Base-by-base conservation (phyloP, 1,140 invertebrate genomes). In the Branchinecta lynchi region DNA sequence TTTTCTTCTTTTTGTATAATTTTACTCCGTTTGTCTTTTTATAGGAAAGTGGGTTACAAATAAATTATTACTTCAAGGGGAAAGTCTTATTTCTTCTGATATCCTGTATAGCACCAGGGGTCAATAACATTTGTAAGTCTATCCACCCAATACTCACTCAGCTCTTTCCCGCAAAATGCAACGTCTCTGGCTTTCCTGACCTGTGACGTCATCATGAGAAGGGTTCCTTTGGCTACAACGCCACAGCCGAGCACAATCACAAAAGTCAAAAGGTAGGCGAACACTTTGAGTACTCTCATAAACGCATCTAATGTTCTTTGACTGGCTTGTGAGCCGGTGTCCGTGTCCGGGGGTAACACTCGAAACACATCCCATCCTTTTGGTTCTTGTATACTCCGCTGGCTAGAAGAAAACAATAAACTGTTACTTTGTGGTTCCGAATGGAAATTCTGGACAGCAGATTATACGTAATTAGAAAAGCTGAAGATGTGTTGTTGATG, bases 361-460 rank as follows among this genome's bases (percentile, higher is more conserved):
- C 91, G 82, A 81, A 96, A 96, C 15, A 94, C 90, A 83, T 96
- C 92, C 92, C 92, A 96, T 85, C 88, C 89, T 87, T 93, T 93
- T 70, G 89, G 92, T 77, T 93, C 90, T 75, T 84, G 84, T 72
- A 90, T 85, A 65, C 88, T 91, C 73, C 90, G 81, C 78, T 89
- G 88, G 76, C 90, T 93, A 81, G n/a, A 78, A 76, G 69, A 65
- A 20, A 21, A 43, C 8, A 68, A 66, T 44, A 45, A 70, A 60
- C 51, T 15, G 32, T 32, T 32, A 32, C 2, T 32, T 5, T 32
- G 32, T n/a, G n/a, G n/a, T n/a, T n/a, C 1, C 32, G 32, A 32
- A 32, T 5, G 32, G 32, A 32, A 32, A 32, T 32, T 32, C 32
- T 32, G 5, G 32, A 32, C 32, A 32, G 32, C 32, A 3, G 32